These are phyloP conservation scores for Proales similis DNA, from an alignment of 1,140 invertebrate genomes.

Conservation along the genomic window DNA sequence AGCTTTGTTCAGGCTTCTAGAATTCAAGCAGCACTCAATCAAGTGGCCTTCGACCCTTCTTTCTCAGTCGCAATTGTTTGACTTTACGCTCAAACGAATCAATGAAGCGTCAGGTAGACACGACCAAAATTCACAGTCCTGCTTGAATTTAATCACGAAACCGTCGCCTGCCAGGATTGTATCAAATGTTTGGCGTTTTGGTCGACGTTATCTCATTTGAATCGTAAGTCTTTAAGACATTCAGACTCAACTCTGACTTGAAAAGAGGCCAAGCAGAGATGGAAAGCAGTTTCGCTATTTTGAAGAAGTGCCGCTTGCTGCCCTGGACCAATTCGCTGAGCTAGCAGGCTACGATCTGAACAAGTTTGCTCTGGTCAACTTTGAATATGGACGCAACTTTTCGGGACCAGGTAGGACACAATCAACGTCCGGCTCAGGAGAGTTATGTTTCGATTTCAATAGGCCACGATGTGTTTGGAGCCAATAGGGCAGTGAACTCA, in stretches of 20 bases:
- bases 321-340: constrained; percentile 47
- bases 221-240: constrained; percentile 41
- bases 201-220: constrained; percentile 45
- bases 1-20: constrained; percentile 48
- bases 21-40: constrained; percentile 49
- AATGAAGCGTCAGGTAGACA: constrained; percentile 55
- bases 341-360: constrained; percentile 45
- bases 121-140: too few relatives aligned
- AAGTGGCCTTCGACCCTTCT: constrained; percentile 48
- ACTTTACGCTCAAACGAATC: constrained; percentile 48
- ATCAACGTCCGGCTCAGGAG: neutral
- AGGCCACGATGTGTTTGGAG: constrained; percentile 53
- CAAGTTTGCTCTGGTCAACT: constrained; percentile 47
- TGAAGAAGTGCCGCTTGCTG: constrained; percentile 53
- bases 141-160: too few relatives aligned
- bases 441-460: too few relatives aligned
- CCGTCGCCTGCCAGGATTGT: too few relatives aligned
- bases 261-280: constrained; percentile 40
- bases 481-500: constrained; percentile 52
- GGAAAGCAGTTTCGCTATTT: constrained; percentile 43
- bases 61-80: constrained; percentile 44
- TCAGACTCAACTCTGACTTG: neutral
- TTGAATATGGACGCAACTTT: constrained; percentile 55
- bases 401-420: constrained; percentile 52
- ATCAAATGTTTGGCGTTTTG: constrained; percentile 55